Conservation (phyloP, 2,113 vertebrate genomes). For the Lepus americanus region DNA sequence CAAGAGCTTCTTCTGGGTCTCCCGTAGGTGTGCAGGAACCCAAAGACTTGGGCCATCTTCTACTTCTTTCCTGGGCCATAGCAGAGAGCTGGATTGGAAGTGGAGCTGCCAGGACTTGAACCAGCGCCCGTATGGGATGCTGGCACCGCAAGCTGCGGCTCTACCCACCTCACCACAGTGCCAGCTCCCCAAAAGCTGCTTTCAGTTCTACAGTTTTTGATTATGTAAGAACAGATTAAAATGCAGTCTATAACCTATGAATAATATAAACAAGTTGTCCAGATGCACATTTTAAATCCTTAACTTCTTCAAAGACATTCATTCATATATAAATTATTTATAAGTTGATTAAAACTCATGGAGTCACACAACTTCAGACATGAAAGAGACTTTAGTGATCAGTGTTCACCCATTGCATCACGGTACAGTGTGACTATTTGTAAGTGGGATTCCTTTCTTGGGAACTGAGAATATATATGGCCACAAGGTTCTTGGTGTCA, state of each 20-base stretch:
- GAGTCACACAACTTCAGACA: not conserved
- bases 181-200: not conserved
- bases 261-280: constrained; percentile 42
- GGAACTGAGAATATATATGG: not conserved
- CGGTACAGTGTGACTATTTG: not conserved
- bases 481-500: not conserved
- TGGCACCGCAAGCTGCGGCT: too few relatives aligned
- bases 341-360: constrained; percentile 42
- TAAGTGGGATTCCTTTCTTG: not conserved
- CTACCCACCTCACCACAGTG: too few relatives aligned
- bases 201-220: not conserved
- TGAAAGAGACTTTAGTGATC: not conserved
- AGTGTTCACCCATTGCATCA: not conserved
- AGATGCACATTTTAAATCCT: constrained; percentile 46
- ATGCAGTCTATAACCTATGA: not conserved
- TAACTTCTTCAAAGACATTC: constrained; percentile 11
- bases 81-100: too few relatives aligned
- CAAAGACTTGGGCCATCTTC: too few relatives aligned
- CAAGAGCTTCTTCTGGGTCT: too few relatives aligned
- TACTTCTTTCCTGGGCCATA: too few relatives aligned
- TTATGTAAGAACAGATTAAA: constrained; percentile 53
- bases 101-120: too few relatives aligned
- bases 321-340: constrained; percentile 39
- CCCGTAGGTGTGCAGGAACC: too few relatives aligned
- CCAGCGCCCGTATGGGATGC: too few relatives aligned